These are phyloP conservation scores for Collichthys lucidus DNA, from an alignment of 2,113 vertebrate species.

Conservation along the genomic window DNA sequence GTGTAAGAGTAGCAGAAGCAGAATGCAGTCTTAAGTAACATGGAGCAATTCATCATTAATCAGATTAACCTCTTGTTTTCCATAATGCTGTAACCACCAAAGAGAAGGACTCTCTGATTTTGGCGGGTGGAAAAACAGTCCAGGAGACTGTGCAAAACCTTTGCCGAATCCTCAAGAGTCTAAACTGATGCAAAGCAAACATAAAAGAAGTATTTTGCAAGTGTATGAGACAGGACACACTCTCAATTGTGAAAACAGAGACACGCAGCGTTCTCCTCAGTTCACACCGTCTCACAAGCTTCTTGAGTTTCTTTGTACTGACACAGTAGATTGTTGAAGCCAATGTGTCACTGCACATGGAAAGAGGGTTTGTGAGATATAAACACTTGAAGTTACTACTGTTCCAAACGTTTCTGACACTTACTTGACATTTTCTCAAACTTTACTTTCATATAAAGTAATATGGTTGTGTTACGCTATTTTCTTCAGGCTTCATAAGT, in stretches of 20 bases:
- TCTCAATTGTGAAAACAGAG: conserved; percentile 64
- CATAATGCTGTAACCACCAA: neutral
- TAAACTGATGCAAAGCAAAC: conserved; percentile 67
- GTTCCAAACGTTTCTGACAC: neutral
- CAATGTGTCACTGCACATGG: conserved; percentile 17
- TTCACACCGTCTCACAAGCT: conserved; percentile 55
- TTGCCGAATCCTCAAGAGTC: conserved; percentile 28
- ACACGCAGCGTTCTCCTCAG: conserved; percentile 51
- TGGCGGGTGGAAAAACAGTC: neutral
- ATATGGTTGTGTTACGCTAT: neutral
- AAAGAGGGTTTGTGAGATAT: conserved; percentile 8
- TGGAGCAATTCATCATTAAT: conserved; percentile 43
- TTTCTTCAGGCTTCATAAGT: neutral
- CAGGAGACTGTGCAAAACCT: conserved; percentile 14
- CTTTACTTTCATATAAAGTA: neutral
- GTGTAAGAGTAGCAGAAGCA: conserved; percentile 26
- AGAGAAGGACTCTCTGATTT: conserved; percentile 13
- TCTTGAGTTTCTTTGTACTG: conserved; percentile 64
- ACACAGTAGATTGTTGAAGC: conserved; percentile 43
- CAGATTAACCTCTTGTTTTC: conserved; percentile 32
- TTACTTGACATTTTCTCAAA: too few relatives aligned
- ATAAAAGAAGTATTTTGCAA: conserved; percentile 63
- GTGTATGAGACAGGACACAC: conserved; percentile 51
- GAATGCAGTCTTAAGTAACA: conserved; percentile 23
- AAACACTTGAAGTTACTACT: conserved; percentile 3